Percentiles rank a stretch among this genome's conserved stretches.
phyloP scores from a whole-genome alignment of 2,113 vertebrate species.

The Pao palembangensis region DNA sequence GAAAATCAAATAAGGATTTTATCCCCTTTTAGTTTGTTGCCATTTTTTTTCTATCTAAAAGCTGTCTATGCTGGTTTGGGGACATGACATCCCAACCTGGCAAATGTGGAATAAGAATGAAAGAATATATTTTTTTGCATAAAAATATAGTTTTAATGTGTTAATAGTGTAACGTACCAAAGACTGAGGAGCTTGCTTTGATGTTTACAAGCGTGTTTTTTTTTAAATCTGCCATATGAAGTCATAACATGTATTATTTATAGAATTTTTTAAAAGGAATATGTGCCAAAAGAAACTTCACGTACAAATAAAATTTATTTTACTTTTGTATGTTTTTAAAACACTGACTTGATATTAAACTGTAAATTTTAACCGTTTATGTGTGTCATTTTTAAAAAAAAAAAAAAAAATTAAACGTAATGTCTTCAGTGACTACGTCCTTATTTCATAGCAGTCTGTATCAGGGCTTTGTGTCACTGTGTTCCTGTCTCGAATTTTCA shows the following conservation, averaged over 20 bases:
- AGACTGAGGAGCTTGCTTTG: background rate
- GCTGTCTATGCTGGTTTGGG: background rate
- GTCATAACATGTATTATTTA: constrained; percentile 34
- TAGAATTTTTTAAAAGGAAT: background rate
- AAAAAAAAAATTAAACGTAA: too few relatives aligned
- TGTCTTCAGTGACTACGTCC: too few relatives aligned
- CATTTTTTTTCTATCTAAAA: background rate
- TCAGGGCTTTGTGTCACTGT: too few relatives aligned
- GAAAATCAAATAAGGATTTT: constrained; percentile 50
- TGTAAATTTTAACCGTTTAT: too few relatives aligned
- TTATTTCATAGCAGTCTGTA: too few relatives aligned
- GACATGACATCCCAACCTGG: background rate
- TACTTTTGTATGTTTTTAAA: constrained; percentile 6
- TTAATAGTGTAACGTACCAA: background rate
- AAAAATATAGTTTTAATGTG: background rate
- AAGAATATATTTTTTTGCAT: background rate
- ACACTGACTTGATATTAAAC: background rate
- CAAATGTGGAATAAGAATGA: too few relatives aligned
- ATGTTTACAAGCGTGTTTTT: constrained; percentile 6
- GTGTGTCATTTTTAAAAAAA: too few relatives aligned
- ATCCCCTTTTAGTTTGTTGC: background rate
- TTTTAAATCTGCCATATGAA: constrained; percentile 6
- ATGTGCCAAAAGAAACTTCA: too few relatives aligned
- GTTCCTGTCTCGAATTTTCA: too few relatives aligned
- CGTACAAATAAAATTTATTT: background rate